Base-by-base conservation (phyloP, 2,888 invertebrate genomes). In the Drosophila prostipennis region DNA sequence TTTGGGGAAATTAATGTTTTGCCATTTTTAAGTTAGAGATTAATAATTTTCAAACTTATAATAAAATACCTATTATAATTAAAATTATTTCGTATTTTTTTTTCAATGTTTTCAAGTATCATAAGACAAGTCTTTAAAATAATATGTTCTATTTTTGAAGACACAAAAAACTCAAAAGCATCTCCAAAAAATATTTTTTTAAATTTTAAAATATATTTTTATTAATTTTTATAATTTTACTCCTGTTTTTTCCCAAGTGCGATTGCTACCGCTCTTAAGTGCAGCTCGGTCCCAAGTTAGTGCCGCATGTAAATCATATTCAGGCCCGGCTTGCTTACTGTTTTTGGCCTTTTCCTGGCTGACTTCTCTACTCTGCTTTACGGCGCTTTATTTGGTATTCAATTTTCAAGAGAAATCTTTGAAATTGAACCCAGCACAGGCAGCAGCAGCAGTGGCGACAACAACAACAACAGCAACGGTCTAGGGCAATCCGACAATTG, bases 301-400 rank as follows among this genome's bases (percentile, higher is more conserved):
- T 67, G 58, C 73, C 46, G 55, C 76, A 81, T 85, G 85, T 79
- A 85, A 85, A 87, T 84, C 84, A 84, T 87, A 81, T 79, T 82
- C 79, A 57, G 63, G 73, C 57, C 57, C 57, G 49, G 40, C 23
- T 58, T 34, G 71, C 34, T 57, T 51, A 51, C 57, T 67, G 51
- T 65, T 52, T 52, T 51, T 45, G 55, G 60, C 10, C 43, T 10
- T 58, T 40, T 40, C 4, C 23, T 16, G 40, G 14, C 52, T 26
- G 52, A 52, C 45, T 48, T 52, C 52, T 52, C 34, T 51, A 52
- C 52, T 70, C 74, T 68, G 73, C 63, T 83, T 78, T 78, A 84
- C 74, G 78, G 59, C 73, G 57, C 60, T 83, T 80, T 80, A 80
- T 78, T 77, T 74, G 70, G 43, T 63, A 57, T 78, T 78, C 75